Conservation (phyloP, 1,140 invertebrate species). For the Ceratoteleas bidentatus region DNA sequence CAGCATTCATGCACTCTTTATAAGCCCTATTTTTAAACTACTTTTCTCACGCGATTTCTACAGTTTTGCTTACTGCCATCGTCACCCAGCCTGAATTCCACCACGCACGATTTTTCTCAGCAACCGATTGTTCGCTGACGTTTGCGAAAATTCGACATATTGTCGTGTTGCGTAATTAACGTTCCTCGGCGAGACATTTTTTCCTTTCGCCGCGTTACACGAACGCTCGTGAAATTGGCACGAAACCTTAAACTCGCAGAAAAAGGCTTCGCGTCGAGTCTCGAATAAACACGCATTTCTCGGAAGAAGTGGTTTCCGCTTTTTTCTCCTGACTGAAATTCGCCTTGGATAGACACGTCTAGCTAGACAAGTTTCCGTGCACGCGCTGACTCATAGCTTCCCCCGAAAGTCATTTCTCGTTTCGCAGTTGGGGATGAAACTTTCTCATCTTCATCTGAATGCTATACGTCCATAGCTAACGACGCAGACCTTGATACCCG, state of each 20-base stretch:
- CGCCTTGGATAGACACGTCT: conserved; percentile 60
- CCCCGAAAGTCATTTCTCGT: conserved; percentile 49
- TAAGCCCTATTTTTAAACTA: too few species aligned
- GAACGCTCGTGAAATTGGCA: conserved; percentile 47
- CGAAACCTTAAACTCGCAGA: conserved; percentile 50
- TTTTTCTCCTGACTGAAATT: conserved; percentile 34
- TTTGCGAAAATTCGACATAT: background rate
- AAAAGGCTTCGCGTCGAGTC: conserved; percentile 51
- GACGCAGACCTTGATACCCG: conserved; percentile 57
- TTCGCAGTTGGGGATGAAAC: conserved; percentile 60
- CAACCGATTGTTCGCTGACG: background rate
- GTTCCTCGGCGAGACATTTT: conserved; percentile 1
- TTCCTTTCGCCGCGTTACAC: conserved; percentile 15
- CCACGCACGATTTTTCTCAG: too few species aligned
- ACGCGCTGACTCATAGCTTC: conserved; percentile 70
- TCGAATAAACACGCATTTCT: conserved; percentile 56
- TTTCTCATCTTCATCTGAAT: conserved; percentile 59
- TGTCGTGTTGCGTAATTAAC: conserved; percentile 13
- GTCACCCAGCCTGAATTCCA: too few species aligned
- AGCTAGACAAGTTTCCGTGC: conserved; percentile 69
- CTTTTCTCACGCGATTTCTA: too few species aligned
- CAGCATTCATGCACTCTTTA: too few species aligned
- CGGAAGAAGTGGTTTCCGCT: conserved; percentile 47
- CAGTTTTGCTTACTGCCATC: too few species aligned
- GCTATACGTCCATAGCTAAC: conserved; percentile 49